Conservation (phyloP, 1,140 invertebrate genomes). For the Araneus ventricosus region DNA sequence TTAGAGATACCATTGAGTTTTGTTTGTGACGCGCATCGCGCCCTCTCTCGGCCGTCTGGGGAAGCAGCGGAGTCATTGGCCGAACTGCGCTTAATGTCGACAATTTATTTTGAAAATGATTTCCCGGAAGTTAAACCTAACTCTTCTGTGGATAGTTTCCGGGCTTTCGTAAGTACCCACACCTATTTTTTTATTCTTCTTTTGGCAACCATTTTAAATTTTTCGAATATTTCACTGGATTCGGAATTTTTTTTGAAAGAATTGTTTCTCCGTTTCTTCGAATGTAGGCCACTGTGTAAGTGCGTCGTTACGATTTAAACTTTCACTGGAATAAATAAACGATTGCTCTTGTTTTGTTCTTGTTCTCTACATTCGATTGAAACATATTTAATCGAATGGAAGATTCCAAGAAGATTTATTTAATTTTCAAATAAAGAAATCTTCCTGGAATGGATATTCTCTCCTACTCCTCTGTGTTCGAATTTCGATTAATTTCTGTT, state of each 20-base stretch:
- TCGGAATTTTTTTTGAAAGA: not conserved
- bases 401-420: too few relatives aligned
- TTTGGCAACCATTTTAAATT: not conserved
- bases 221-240: not conserved
- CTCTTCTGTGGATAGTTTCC: conserved; percentile 39
- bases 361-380: too few relatives aligned
- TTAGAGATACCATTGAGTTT: conserved; percentile 33
- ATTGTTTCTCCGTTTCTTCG: not conserved
- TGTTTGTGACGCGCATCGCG: not conserved
- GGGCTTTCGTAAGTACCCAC: conserved; percentile 31
- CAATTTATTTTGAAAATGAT: conserved; percentile 60
- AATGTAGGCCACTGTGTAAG: conserved; percentile 63
- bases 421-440: too few relatives aligned
- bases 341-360: not conserved
- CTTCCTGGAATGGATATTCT: too few relatives aligned
- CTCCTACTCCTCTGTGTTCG: too few relatives aligned
- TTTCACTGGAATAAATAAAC: conserved; percentile 10
- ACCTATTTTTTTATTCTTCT: not conserved
- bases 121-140: conserved; percentile 54
- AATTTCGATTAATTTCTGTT: not conserved
- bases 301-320: conserved; percentile 44
- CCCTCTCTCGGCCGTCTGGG: conserved; percentile 50
- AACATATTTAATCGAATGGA: too few relatives aligned
- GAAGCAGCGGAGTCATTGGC: conserved; percentile 57
- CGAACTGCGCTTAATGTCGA: not conserved